Evolutionary conservation across 1,140 invertebrate species (phyloP), one percentile per base, ranked within the genome.

Genomic region (Lethrus apterus): DNA sequence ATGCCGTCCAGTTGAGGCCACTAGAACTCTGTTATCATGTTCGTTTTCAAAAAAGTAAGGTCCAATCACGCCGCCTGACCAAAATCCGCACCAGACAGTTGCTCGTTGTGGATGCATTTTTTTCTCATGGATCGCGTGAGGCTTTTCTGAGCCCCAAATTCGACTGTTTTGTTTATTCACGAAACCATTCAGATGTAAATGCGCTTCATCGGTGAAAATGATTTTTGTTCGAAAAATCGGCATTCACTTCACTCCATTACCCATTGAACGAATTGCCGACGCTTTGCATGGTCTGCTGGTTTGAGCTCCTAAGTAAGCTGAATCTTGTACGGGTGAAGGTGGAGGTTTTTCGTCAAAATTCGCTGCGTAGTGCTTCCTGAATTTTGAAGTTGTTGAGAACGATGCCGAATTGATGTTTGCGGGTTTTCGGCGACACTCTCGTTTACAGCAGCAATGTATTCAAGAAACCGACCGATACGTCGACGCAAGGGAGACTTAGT

Each of bases 151-250:
- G 36, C 45, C 48, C 59, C 56, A 64, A 48, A 57, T 63, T 10
- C 56, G 34, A 40, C 58, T 62, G 49, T 68, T 66, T 47, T 66
- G 59, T 30, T 63, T 63, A 47, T 65, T 67, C 4, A 68, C 60
- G 38, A 51, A 58, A 13, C 64, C 62, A 49, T 55, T 55, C 20
- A 65, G 51, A 48, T 60, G 51, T 42, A 63, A 68, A 55, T 63
- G 56, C 38, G 55, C 59, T 55, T 66, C 60, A 50, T 64, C 60
- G 29, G 55, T 60, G 32, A 62, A 65, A 13, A 57, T n/a, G n/a
- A n/a, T n/a, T n/a, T n/a, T n/a, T 44, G 26, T 8, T 33, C 17
- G 44, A 40, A 40, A 47, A 34, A 46, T 21, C 18, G 35, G 19
- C 1, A 34, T 47, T 13, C 33, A 47, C 5, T 47, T 47, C n/a